Evolutionary conservation across 1,140 invertebrate species (phyloP).

Genomic region (Megalonaias nervosa): DNA sequence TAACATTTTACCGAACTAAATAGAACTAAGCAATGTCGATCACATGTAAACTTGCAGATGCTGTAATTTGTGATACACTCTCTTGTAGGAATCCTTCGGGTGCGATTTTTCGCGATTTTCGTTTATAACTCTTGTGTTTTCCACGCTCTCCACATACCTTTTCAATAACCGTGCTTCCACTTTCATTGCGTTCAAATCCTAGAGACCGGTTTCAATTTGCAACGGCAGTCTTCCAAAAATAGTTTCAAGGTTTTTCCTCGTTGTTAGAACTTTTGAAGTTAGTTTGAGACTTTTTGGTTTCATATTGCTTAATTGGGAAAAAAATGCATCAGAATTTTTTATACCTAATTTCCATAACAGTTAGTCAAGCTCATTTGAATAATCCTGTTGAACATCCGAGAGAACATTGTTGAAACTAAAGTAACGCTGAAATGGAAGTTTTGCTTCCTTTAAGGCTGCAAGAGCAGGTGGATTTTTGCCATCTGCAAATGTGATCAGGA

Average conservation of each 20-base stretch:
- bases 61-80: no score
- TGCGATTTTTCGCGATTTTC: no score
- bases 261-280: constrained; percentile 22
- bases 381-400: constrained; percentile 1
- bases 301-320: neutral
- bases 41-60: no score
- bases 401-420: constrained; percentile 14
- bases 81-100: no score
- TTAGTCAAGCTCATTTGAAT: neutral
- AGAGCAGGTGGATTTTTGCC: constrained; percentile 7
- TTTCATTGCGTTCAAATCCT: constrained; percentile 13
- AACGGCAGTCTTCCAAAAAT: constrained; percentile 11
- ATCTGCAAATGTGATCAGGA: constrained; percentile 17
- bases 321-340: constrained; percentile 11
- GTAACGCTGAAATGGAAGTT: constrained; percentile 17
- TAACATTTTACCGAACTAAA: no score
- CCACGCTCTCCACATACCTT: neutral
- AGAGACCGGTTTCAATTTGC: constrained; percentile 13
- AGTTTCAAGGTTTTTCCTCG: constrained; percentile 10
- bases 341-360: constrained; percentile 19
- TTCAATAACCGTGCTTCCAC: constrained; percentile 10
- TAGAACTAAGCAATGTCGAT: no score
- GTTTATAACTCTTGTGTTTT: no score
- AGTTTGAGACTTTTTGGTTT: constrained; percentile 22
- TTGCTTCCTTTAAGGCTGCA: constrained; percentile 13